Conservation (phyloP, 1,140 invertebrate species). For the Nasonia giraulti region DNA sequence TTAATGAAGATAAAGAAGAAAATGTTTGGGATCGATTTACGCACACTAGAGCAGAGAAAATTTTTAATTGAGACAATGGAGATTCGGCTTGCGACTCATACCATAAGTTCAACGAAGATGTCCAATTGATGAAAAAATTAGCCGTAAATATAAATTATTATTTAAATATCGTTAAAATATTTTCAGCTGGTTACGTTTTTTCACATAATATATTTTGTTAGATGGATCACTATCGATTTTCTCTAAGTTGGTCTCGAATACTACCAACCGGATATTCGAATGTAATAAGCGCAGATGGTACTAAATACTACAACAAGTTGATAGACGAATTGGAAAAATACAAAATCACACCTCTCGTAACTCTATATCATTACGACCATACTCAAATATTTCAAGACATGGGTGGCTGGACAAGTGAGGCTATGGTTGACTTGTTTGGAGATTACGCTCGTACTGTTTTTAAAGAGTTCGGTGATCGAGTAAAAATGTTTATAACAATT, state of each 20-base stretch:
- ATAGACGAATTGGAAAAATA: constrained; percentile 75
- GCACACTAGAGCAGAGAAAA: constrained; percentile 58
- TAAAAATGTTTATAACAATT: constrained; percentile 72
- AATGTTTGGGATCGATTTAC: constrained; percentile 67
- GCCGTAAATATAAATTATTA: constrained; percentile 65
- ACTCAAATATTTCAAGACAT: constrained; percentile 74
- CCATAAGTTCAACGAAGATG: constrained; percentile 73
- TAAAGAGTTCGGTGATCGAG: constrained; percentile 68
- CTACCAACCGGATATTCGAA: constrained; percentile 77
- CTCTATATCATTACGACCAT: constrained; percentile 76
- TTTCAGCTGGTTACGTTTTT: neutral
- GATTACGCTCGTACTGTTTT: constrained; percentile 75
- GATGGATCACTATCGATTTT: constrained; percentile 76
- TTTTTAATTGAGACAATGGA: constrained; percentile 73
- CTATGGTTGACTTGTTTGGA: constrained; percentile 75
- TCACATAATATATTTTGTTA: constrained; percentile 34
- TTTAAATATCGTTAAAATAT: neutral
- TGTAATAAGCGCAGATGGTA: constrained; percentile 72
- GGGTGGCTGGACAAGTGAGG: constrained; percentile 79
- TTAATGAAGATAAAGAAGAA: constrained; percentile 66
- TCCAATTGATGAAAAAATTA: constrained; percentile 70
- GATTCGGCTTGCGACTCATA: constrained; percentile 74
- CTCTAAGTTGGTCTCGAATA: constrained; percentile 78
- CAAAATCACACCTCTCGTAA: constrained; percentile 74
- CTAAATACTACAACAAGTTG: constrained; percentile 77